Evolutionary conservation across 1,140 invertebrate species (phyloP).

Genomic region (Conopomorpha cramerella): DNA sequence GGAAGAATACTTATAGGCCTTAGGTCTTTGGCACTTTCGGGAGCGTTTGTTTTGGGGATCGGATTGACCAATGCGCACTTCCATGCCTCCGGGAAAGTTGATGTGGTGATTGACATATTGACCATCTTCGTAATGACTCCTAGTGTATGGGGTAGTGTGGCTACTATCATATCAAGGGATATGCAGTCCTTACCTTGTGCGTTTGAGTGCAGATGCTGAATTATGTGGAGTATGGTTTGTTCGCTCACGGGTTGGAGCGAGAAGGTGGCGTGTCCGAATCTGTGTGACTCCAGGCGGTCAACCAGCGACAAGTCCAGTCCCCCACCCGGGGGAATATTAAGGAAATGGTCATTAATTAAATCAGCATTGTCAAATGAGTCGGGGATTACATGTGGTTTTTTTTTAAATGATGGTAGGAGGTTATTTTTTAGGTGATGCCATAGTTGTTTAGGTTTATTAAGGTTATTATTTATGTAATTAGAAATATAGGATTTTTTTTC

Average conservation of each 20-base stretch:
- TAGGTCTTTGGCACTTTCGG: background rate
- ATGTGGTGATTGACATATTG: slow-evolving; percentile 1
- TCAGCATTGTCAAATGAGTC: no score
- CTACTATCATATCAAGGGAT: slow-evolving; percentile 2
- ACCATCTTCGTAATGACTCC: slow-evolving; percentile 1
- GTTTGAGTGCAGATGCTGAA: background rate
- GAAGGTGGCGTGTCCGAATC: background rate
- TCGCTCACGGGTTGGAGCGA: background rate
- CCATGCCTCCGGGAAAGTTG: no score
- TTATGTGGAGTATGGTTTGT: background rate
- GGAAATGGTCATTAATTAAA: slow-evolving; percentile 2
- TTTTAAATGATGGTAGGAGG: no score
- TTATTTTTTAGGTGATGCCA: no score
- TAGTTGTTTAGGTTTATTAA: no score
- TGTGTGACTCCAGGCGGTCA: background rate
- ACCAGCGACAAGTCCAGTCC: background rate
- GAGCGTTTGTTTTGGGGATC: slow-evolving; percentile 1
- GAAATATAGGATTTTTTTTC: no score
- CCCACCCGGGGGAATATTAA: background rate
- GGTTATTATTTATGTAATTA: no score
- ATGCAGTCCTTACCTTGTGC: slow-evolving; percentile 1
- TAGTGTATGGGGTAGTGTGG: slow-evolving; percentile 2
- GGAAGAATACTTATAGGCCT: no score
- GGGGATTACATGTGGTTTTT: no score
- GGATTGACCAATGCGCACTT: no score